Base-by-base conservation (phyloP, 2,113 vertebrate species). In the Larimichthys polyactis region DNA sequence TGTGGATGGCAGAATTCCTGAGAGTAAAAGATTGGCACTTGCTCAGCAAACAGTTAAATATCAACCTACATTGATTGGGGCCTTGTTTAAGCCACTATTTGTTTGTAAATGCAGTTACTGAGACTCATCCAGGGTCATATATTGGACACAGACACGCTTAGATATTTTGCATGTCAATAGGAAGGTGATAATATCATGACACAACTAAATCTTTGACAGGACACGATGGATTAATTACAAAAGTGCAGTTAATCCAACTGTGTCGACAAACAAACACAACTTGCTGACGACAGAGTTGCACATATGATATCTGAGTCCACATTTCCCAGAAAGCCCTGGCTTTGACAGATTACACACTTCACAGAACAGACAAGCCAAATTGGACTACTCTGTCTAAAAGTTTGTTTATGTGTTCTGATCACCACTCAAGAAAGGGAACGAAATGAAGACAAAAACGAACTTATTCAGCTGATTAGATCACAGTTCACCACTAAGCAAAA, bases 41-140 rank as follows among this genome's bases (percentile, higher is more conserved):
- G 81, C 89, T 81, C 91, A 90, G 91, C 76, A 83, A 87, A 74
- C 86, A 75, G 95, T 96, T 95, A 96, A 94, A 94, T 82, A 94
- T 94, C 94, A 96, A 96, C 95, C 93, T 88, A 44, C 84, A 96
- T 96, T 94, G 95, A 96, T 95, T 82, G 87, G 91, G 79, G 86
- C 90, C 89, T 92, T 77, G 81, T 92, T 82, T 88, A 90, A 90
- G 84, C 88, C 90, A 85, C 88, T 87, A 90, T 90, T 91, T 93
- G 89, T 93, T 91, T 89, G 89, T 90, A 91, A 92, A 89, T 88
- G 92, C 55, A 86, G 84, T 90, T 83, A 79, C 58, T 54, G 81
- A 92, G 86, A 82, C 82, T 90, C 73, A 71, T 71, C 49, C 69
- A 22, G 75, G 79, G 79, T 90, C 88, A 91, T 93, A 93, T 85